Evolutionary conservation across 2,797 vertebrate genomes (phyloP), one percentile per base, ranked within the genome.

Genomic region (Sebastiscus albofasciatus): DNA sequence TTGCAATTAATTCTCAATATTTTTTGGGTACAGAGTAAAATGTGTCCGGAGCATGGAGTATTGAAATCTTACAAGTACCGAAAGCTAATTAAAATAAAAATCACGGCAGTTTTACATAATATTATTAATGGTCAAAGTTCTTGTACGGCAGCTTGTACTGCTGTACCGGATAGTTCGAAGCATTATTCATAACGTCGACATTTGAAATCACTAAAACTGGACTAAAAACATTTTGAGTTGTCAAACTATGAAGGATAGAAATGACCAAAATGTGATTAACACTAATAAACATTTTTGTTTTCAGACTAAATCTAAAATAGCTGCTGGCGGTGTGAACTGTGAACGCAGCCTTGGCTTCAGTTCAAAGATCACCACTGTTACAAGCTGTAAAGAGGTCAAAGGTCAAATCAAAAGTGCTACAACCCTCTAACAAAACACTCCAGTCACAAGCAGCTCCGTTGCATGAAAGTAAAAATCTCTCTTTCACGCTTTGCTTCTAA

Each of bases 361-460:
- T 75, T 79, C 77, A 84, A 39, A 74, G 76, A 16, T 83, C 77
- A 64, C 14, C 31, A 0, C 54, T 20, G 34, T 81, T 70, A 74
- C 59, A 42, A 36, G 76, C 66, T 52, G 36, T 39, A 34, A 82
- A 84, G 62, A 79, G 64, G 86, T 61, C 81, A 70, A 42, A 82
- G 84, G 83, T 82, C 78, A 77, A 42, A 39, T 18, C 27, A 33
- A 16, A 72, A 73, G 74, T n/a, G 12, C 26, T 14, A 10, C 22
- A 56, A 49, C 22, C 54, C 24, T 68, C 22, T 1, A 22, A 67
- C 26, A 54, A 75, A 79, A 27, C 75, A 11, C 81, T 72, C 49
- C 18, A 7, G 71, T 75, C 24, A 18, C 67, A n/a, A 12, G 60
- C 77, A 60, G 70, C 74, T 42, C 27, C 14, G 52, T 65, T 20